Conservation (phyloP, 2,797 vertebrate species). For the Rhinella marina region DNA sequence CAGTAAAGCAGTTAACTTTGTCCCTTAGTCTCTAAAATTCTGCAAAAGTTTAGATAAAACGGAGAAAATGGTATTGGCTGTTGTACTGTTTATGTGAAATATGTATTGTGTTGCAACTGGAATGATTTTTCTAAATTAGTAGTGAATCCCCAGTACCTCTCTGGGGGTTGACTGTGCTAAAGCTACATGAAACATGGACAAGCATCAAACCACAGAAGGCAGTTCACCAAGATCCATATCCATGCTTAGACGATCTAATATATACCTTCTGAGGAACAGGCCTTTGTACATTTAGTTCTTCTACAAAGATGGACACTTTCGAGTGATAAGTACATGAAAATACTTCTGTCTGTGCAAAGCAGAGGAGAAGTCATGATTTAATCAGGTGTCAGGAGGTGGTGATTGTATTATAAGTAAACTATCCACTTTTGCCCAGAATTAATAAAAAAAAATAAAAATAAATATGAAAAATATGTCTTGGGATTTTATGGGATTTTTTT, state of each 20-base stretch:
- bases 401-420: constrained; percentile 67
- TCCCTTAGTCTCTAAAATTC: constrained; percentile 13
- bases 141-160: neutral
- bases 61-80: constrained; percentile 6
- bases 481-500: constrained; percentile 71
- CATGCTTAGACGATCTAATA: neutral
- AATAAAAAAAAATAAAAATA: constrained; percentile 62
- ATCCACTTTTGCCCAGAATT: constrained; percentile 70
- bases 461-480: constrained; percentile 62
- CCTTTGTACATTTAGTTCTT: constrained; percentile 22
- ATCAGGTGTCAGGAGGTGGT: constrained; percentile 37
- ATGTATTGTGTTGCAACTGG: constrained; percentile 31
- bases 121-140: constrained; percentile 17
- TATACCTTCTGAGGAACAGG: constrained; percentile 2
- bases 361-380: neutral
- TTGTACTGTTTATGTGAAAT: constrained; percentile 35
- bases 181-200: neutral
- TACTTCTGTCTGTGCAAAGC: constrained; percentile 12
- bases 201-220: neutral
- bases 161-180: neutral
- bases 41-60: neutral
- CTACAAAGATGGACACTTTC: constrained; percentile 45
- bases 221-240: neutral
- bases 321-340: constrained; percentile 43
- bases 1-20: neutral